Conservation (phyloP, 2,888 invertebrate genomes). For the Heliconius hortense region DNA sequence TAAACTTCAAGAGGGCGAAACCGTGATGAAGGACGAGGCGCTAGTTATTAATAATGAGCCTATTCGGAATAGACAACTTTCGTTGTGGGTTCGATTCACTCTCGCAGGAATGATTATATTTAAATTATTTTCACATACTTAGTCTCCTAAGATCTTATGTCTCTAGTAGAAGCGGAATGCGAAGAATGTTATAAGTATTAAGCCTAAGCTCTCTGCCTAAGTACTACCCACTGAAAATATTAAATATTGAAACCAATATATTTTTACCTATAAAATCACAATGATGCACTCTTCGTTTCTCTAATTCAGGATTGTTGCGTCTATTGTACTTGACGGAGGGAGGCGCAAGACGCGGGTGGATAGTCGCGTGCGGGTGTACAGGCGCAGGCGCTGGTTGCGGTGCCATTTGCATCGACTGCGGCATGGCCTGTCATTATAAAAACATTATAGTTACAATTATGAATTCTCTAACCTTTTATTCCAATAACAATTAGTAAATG, state of each 20-base stretch:
- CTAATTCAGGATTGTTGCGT: slow-evolving; percentile 97
- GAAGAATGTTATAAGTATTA: background rate
- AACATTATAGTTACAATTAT: background rate
- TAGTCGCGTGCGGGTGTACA: slow-evolving; percentile 46
- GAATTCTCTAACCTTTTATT: too few species aligned
- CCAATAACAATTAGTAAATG: too few species aligned
- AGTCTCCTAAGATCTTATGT: too few species aligned
- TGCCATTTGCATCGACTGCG: slow-evolving; percentile 60
- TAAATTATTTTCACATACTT: background rate
- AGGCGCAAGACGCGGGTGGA: slow-evolving; percentile 64
- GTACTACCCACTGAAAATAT: background rate
- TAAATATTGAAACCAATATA: background rate
- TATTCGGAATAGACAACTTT: background rate
- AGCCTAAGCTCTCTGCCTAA: background rate
- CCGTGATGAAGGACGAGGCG: too few species aligned
- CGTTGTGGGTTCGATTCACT: background rate
- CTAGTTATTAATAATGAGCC: too few species aligned
- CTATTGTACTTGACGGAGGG: slow-evolving; percentile 90
- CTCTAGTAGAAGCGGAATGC: background rate
- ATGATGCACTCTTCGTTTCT: slow-evolving; percentile 97
- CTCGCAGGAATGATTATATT: background rate
- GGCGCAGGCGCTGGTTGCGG: slow-evolving; percentile 48
- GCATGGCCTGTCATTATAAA: slow-evolving; percentile 50
- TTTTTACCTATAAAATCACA: slow-evolving; percentile 90
- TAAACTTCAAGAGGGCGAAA: too few species aligned